phyloP scores from a whole-genome alignment of 2,888 invertebrate species.

The Caenorhabditis japonica region DNA sequence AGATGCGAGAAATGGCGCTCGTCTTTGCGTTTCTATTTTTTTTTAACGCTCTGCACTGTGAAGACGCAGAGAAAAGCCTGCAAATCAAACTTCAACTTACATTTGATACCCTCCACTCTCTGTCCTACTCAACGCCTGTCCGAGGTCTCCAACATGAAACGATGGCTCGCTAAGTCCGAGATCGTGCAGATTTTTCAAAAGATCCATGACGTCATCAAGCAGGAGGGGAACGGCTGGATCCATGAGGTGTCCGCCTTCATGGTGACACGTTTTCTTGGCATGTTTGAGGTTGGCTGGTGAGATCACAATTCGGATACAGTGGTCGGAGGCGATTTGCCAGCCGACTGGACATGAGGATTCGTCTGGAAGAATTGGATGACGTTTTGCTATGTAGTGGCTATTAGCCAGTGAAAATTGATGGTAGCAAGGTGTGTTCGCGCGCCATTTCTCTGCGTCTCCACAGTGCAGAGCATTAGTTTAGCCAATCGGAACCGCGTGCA shows the following conservation, averaged over 20 bases:
- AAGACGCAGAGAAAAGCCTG: no score
- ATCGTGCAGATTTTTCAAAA: constrained; percentile 42
- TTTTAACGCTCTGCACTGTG: no score
- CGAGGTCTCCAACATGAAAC: constrained; percentile 44
- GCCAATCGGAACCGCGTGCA: background rate
- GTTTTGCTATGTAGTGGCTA: no score
- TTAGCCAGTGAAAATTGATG: no score
- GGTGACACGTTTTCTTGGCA: constrained; percentile 48
- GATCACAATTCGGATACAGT: constrained; percentile 61
- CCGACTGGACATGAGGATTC: constrained; percentile 65
- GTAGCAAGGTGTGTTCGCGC: no score
- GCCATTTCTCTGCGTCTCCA: background rate
- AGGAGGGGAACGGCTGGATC: constrained; percentile 22
- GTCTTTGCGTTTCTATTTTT: no score
- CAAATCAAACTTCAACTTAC: no score
- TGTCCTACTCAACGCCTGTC: constrained; percentile 49
- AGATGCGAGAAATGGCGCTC: no score
- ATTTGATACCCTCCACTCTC: constrained; percentile 46
- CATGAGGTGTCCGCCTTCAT: constrained; percentile 48
- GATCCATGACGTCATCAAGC: constrained; percentile 46
- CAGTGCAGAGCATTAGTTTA: background rate
- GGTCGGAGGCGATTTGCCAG: constrained; percentile 62
- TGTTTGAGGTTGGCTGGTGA: constrained; percentile 51
- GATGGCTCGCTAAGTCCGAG: constrained; percentile 44
- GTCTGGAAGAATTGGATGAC: constrained; percentile 61